Conservation (phyloP, 1,140 invertebrate species). For the Wiebesia pumilae region DNA sequence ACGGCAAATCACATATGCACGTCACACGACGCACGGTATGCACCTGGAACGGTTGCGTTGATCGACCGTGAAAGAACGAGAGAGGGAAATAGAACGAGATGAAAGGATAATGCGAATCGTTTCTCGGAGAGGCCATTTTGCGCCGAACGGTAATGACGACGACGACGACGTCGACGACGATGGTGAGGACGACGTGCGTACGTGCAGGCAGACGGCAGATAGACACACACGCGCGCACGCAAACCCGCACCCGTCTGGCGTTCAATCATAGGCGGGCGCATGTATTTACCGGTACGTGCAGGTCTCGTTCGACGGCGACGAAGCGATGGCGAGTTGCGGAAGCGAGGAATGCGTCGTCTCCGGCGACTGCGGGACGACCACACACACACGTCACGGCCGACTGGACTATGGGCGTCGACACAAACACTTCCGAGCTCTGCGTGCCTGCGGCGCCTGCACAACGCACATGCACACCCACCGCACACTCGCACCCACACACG, state of each 20-base stretch:
- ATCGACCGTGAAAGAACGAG: constrained; percentile 10
- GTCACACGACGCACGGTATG: background rate
- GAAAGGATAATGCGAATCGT: background rate
- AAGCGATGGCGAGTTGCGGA: background rate
- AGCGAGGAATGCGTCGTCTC: constrained; percentile 9
- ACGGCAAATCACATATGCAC: constrained; percentile 26
- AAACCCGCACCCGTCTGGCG: background rate
- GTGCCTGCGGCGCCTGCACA: constrained; percentile 10
- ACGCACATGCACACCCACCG: background rate
- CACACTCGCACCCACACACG: background rate
- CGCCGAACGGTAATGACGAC: background rate
- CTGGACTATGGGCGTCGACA: constrained; percentile 50
- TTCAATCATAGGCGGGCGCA: background rate
- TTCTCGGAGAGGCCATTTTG: constrained; percentile 50
- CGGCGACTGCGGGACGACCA: background rate
- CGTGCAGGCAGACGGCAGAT: too few relatives aligned
- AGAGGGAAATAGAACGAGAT: background rate
- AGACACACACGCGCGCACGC: background rate
- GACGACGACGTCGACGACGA: constrained; percentile 5
- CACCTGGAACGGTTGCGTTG: background rate
- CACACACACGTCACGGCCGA: background rate
- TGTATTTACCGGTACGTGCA: background rate
- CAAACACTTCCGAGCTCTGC: constrained; percentile 25
- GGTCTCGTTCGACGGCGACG: background rate
- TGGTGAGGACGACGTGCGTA: background rate